Conservation (phyloP, 1,140 invertebrate species). For the Sinonovacula constricta region DNA sequence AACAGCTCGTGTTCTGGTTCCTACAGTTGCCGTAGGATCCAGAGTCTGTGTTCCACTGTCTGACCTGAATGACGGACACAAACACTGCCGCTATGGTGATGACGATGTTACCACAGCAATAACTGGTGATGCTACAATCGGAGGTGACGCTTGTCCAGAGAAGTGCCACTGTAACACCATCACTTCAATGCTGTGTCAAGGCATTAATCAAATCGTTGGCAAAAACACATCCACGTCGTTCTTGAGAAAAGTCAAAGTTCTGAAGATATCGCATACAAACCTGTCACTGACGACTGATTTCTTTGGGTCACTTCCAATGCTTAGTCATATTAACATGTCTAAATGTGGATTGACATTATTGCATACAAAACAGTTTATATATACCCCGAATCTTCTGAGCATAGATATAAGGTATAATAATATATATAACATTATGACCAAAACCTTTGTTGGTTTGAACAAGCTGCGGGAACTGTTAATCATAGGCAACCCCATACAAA, state of each 20-base stretch:
- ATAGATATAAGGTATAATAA: slow-evolving; percentile 43
- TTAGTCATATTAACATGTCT: slow-evolving; percentile 11
- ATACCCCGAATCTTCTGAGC: slow-evolving; percentile 5
- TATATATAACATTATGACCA: neutral
- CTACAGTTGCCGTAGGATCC: neutral
- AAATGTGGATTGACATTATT: neutral
- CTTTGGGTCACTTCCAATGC: neutral
- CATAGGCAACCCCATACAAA: slow-evolving; percentile 26
- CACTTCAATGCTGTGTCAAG: neutral
- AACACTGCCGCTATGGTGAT: slow-evolving; percentile 13
- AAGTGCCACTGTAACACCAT: neutral
- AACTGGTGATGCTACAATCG: neutral
- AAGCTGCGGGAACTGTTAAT: slow-evolving; percentile 22
- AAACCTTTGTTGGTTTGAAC: slow-evolving; percentile 21
- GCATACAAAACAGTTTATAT: neutral
- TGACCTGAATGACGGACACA: slow-evolving; percentile 4
- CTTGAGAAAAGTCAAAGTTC: neutral
- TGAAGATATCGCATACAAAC: neutral
- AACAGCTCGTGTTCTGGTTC: neutral
- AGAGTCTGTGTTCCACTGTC: slow-evolving; percentile 2
- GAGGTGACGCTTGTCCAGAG: neutral
- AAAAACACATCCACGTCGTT: neutral
- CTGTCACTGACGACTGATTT: neutral
- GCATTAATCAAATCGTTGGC: neutral
- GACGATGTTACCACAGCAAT: slow-evolving; percentile 18